phyloP scores from a whole-genome alignment of 2,113 vertebrate species.

The Caracal caracal region DNA sequence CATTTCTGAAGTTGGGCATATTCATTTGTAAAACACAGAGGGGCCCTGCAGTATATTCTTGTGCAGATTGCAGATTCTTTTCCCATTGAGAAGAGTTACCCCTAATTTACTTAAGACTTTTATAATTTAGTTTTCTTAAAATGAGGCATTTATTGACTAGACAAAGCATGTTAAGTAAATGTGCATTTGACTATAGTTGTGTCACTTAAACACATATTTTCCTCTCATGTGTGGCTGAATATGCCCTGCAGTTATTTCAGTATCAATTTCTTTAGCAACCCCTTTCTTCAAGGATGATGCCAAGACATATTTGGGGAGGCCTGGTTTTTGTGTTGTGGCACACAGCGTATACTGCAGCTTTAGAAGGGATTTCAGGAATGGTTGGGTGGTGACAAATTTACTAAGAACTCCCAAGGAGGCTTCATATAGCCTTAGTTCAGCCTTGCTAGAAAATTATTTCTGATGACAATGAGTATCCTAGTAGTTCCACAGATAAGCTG shows the following conservation, averaged over 20 bases:
- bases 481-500: not conserved
- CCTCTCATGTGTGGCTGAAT: not conserved
- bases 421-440: not conserved
- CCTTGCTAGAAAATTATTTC: not conserved
- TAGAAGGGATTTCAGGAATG: not conserved
- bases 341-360: not conserved
- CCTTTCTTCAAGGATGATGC: not conserved
- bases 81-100: not conserved
- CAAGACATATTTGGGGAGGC: not conserved
- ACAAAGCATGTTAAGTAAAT: not conserved
- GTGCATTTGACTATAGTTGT: not conserved
- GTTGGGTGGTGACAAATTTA: not conserved
- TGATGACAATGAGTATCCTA: not conserved
- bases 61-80: not conserved
- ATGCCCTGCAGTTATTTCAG: not conserved
- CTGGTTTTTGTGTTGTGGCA: not conserved
- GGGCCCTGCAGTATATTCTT: not conserved
- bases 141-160: conserved; percentile 9
- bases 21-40: not conserved
- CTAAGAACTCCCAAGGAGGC: not conserved
- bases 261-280: not conserved
- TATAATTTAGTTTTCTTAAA: conserved; percentile 39
- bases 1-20: conserved; percentile 17
- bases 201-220: not conserved
- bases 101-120: not conserved